Evolutionary conservation across 2,797 vertebrate species (phyloP), one percentile per base, ranked within the genome.

Genomic region (Urosaurus nigricauda): DNA sequence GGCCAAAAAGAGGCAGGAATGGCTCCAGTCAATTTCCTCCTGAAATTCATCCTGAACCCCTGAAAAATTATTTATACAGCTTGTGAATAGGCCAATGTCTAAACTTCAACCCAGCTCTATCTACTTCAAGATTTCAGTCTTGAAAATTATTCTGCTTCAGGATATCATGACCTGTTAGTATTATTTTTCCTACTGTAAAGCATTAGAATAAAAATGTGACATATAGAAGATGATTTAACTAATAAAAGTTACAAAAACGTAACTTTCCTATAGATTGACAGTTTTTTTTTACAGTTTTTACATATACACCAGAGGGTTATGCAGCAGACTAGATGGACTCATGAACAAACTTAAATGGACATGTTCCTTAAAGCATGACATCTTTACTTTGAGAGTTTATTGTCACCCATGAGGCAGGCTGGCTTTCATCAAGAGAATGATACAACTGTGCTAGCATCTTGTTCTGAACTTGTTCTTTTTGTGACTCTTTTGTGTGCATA

Each of bases 401-500:
- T 79, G 13, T 26, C 88, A 79, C 58, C 26, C 1, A 29, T 47
- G 26, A 71, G 73, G 32, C 77, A 86, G 73, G 16, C 16, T 71
- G 19, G 2, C 84, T 91, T 88, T 87, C 29, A 87, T 78, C 4
- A 1, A 21, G 51, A 73, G 7, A 71, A 6, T 1, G 58, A 7
- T n/a, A 53, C 9, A 85, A 0, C 14, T 88, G 35, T 71, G 60
- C n/a, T 9, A n/a, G 40, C 14, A 65, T 81, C 78, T 51, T 79
- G 78, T 84, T 78, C 43, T 2, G 70, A 87, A 43, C 2, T 11
- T 24, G 16, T 51, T 86, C 4, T 60, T 89, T 37, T 37, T 4
- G 2, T 92, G 85, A 83, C 13, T 43, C 13, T 79, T 88, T 56
- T 84, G 32, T 43, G n/a, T 75, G 7, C 58, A 40, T 58, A 90